A percentile compares a stretch with the other conserved stretches of the same genome.
Conservation (phyloP, 2,888 invertebrate genomes). For the Erpobdella octoculata region DNA sequence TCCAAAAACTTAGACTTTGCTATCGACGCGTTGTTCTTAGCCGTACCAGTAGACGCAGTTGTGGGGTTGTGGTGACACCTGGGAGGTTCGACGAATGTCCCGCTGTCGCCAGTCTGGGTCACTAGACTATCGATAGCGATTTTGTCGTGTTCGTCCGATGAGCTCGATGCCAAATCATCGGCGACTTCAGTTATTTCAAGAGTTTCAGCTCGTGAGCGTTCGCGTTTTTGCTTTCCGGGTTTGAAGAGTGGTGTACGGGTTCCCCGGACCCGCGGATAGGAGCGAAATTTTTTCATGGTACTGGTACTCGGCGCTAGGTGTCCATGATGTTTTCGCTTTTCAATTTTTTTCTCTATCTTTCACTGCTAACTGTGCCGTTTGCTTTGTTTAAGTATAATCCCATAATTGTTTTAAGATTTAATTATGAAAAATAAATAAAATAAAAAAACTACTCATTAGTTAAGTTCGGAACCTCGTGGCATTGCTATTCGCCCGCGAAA, state of each 20-base stretch:
- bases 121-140: background rate
- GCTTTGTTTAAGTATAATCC: background rate
- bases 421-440: conserved; percentile 3
- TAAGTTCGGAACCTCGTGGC: too few relatives aligned
- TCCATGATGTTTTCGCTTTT: background rate
- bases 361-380: background rate
- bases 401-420: background rate
- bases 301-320: background rate
- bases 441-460: background rate
- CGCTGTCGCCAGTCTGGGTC: background rate
- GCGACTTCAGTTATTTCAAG: background rate
- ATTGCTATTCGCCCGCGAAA: too few relatives aligned
- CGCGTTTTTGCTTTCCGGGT: background rate
- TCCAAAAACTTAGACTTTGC: background rate
- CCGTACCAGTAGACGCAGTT: too few relatives aligned
- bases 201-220: background rate
- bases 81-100: background rate
- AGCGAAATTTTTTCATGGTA: conserved; percentile 1
- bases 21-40: too few relatives aligned
- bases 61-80: too few relatives aligned
- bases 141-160: background rate
- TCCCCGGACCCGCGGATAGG: background rate
- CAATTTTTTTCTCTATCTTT: conserved; percentile 1
- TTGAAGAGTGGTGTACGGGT: background rate
- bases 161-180: too few relatives aligned